phyloP scores from a whole-genome alignment of 2,888 invertebrate species.

The Nectonema munidae region DNA sequence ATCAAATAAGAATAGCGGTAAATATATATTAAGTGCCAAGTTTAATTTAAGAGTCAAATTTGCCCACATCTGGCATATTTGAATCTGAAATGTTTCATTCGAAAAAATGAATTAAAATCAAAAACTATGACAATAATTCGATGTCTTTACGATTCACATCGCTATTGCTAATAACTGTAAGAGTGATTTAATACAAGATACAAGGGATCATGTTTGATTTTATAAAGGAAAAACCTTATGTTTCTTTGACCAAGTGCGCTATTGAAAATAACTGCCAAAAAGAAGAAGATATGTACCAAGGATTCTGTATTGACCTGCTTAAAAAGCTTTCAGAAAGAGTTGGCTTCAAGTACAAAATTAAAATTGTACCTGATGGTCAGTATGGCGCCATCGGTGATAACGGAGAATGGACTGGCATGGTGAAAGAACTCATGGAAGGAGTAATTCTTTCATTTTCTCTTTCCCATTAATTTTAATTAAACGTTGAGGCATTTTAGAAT shows the following conservation, averaged over 20 bases:
- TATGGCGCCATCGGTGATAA: slow-evolving; percentile 22
- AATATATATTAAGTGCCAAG: too few relatives aligned
- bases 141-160: too few relatives aligned
- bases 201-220: slow-evolving; percentile 2
- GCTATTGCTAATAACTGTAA: too few relatives aligned
- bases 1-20: too few relatives aligned
- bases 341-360: slow-evolving; percentile 22
- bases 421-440: slow-evolving; percentile 22
- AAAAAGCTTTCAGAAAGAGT: slow-evolving; percentile 23
- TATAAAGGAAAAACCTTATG: slow-evolving; percentile 25
- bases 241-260: slow-evolving; percentile 22
- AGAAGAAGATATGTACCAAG: slow-evolving; percentile 40
- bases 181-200: too few relatives aligned
- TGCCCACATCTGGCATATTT: too few relatives aligned
- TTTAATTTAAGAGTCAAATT: too few relatives aligned
- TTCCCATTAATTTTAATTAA: too few relatives aligned
- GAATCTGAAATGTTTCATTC: too few relatives aligned
- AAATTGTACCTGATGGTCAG: slow-evolving; percentile 22
- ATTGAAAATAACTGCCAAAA: slow-evolving; percentile 26
- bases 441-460: slow-evolving; percentile 16
- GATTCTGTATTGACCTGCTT: slow-evolving; percentile 43
- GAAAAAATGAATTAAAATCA: too few relatives aligned
- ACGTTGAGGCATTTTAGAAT: too few relatives aligned
- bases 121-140: too few relatives aligned
- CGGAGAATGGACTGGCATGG: slow-evolving; percentile 23